Base-by-base conservation (phyloP, 2,888 invertebrate species). In the Macrophya alboannulata region DNA sequence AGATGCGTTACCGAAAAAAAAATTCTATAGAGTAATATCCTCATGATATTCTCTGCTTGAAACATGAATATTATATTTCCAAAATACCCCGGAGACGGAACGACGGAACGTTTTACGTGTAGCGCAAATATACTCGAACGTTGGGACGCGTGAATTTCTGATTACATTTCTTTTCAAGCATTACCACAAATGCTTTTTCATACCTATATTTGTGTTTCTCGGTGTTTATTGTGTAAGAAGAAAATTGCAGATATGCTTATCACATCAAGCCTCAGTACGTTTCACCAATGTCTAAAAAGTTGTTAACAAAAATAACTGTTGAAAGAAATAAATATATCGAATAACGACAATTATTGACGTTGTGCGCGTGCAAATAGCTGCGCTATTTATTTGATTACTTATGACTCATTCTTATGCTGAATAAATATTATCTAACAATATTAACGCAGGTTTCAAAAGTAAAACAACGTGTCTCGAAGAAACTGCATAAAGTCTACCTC, bases 391-490 rank as follows among this genome's bases (percentile, higher is more conserved):
- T 55, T 8, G n/a, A 55, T 8, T 55, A 55, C n/a, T n/a, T 1
- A 55, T 9, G 15, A 10, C 3, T n/a, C 55, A n/a, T n/a, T 55
- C 5, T 31, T 12, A 37, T 37, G 17, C 37, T 17, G 31, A 1
- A 31, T 68, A 68, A 71, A 71, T 71, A 71, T 71, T 71, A 71
- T 71, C 71, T n/a, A 8, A 31, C 15, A n/a, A 3, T 71, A 71
- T 71, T 71, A n/a, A 86, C 71, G 3, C 59, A 10, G 89, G 87
- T 79, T 88, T 40, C 76, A 74, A 87, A 37, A 88, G 86, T 43
- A 87, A 89, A 79, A 84, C 0, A 0, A 74, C 62, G 9, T 21
- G 10, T 62, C 3, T 25, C 1, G 25, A 12, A 21, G 59, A 8
- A 25, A 10, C 4, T 12, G 31, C 31, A 85, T 2, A 48, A 55